Base-by-base conservation (phyloP, 2,888 invertebrate species). In the Branchellion lobata region DNA sequence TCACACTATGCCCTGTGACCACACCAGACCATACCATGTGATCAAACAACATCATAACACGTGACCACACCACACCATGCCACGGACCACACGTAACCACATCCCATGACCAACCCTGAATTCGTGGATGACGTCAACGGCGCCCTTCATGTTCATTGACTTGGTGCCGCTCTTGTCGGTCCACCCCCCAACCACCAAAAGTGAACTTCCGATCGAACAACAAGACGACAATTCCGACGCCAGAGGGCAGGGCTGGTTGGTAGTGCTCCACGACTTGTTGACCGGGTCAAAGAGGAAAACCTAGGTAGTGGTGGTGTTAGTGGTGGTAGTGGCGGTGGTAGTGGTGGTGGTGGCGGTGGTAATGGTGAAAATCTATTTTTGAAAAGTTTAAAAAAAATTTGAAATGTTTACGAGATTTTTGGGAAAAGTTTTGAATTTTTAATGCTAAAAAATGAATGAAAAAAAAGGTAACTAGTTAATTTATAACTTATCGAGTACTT, bases 251-350 rank as follows among this genome's bases (percentile, higher is more conserved):
- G 82, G 78, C 72, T 81, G 80, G 51, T 81, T 81, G 0, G 81
- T 83, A 71, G 68, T 82, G 61, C 83, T 83, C 83, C 83, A 83
- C n/a, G 83, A 83, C 65, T 83, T 83, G 79, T 83, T 83, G 27
- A 83, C 81, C 27, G 80, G 77, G 73, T 83, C 83, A 77, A 83
- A 83, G 11, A 83, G 72, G 51, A 73, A 81, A 2, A 83, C 79
- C 77, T 77, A 40, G 5, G 40, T 8, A 40, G 40, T 40, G 40
- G 14, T 40, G 40, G 14, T 40, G 40, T 40, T 40, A 40, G 14
- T 40, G 40, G 14, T 40, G 40, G 14, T 40, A 14, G 14, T 40
- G 14, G 14, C 14, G 40, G 14, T 40, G 40, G 14, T 40, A 14
- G 14, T 40, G 40, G 14, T 57, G 21, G n/a, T 24, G 24, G n/a